Percentiles rank a stretch among this genome's conserved stretches.
phyloP scores from a whole-genome alignment of 2,113 vertebrate genomes.

The Rhombomys opimus region DNA sequence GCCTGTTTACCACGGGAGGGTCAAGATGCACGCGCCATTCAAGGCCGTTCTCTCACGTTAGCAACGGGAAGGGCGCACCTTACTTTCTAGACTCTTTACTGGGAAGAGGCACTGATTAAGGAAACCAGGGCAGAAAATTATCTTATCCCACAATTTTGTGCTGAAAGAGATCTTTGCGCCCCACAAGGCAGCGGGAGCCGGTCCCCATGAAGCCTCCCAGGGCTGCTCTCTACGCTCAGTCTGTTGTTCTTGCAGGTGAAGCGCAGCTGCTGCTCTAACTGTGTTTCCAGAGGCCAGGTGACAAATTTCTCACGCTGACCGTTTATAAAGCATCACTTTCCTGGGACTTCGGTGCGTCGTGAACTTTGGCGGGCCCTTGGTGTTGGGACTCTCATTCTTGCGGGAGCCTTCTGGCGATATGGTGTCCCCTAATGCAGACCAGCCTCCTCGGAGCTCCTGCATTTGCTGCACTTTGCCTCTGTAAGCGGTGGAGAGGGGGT shows the following conservation, averaged over 20 bases:
- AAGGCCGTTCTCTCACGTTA: not conserved
- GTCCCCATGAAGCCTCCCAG: not conserved
- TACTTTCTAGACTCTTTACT: not conserved
- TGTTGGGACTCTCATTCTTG: not conserved
- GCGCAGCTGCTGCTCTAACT: not conserved
- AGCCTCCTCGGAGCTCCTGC: not conserved
- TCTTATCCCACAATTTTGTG: not conserved
- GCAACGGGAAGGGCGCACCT: not conserved
- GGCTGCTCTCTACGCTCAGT: not conserved
- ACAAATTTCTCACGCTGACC: not conserved
- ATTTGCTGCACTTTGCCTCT: not conserved
- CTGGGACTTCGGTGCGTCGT: not conserved
- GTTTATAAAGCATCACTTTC: not conserved
- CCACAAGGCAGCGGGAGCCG: not conserved
- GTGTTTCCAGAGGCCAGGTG: not conserved
- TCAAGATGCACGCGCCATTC: fast-evolving
- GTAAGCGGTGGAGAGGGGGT: not conserved
- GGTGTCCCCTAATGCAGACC: not conserved
- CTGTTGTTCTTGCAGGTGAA: not conserved
- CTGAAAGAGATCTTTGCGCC: not conserved
- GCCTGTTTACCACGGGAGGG: not conserved
- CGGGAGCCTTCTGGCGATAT: not conserved
- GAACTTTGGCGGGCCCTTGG: not conserved
- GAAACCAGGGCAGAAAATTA: not conserved
- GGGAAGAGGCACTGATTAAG: not conserved